Conservation (phyloP, 2,888 invertebrate genomes). For the Auanema sp. region DNA sequence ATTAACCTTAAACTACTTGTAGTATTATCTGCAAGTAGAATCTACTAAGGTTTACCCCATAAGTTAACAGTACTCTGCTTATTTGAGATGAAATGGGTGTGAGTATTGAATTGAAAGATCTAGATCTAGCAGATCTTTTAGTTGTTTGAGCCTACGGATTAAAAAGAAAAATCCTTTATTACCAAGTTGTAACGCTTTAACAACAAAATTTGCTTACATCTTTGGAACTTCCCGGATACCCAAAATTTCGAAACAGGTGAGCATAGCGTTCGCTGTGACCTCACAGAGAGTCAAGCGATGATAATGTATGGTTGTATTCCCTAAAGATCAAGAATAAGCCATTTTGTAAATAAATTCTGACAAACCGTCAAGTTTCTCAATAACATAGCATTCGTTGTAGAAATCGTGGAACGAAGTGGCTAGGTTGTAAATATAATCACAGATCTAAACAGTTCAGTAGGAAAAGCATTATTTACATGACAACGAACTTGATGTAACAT, state of each 20-base stretch:
- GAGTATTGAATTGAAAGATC: too few species aligned
- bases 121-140: too few species aligned
- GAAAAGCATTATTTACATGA: too few species aligned
- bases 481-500: slow-evolving; percentile 65
- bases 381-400: slow-evolving; percentile 94
- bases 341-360: slow-evolving; percentile 4
- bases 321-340: slow-evolving; percentile 18
- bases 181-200: neutral
- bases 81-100: too few species aligned
- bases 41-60: too few species aligned
- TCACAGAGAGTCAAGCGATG: slow-evolving; percentile 87
- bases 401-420: slow-evolving; percentile 92
- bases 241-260: slow-evolving; percentile 83
- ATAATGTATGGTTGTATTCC: slow-evolving; percentile 72
- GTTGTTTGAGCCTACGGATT: too few species aligned
- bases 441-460: too few species aligned
- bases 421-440: slow-evolving; percentile 93
- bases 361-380: slow-evolving; percentile 78
- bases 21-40: too few species aligned
- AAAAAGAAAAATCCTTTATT: too few species aligned
- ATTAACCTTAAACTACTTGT: too few species aligned
- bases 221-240: slow-evolving; percentile 87
- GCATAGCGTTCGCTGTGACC: slow-evolving; percentile 84
- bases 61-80: too few species aligned
- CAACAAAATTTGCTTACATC: slow-evolving; percentile 72